Evolutionary conservation across 2,113 vertebrate species (phyloP).

Genomic region (Cyanoramphus novaezelandiae): DNA sequence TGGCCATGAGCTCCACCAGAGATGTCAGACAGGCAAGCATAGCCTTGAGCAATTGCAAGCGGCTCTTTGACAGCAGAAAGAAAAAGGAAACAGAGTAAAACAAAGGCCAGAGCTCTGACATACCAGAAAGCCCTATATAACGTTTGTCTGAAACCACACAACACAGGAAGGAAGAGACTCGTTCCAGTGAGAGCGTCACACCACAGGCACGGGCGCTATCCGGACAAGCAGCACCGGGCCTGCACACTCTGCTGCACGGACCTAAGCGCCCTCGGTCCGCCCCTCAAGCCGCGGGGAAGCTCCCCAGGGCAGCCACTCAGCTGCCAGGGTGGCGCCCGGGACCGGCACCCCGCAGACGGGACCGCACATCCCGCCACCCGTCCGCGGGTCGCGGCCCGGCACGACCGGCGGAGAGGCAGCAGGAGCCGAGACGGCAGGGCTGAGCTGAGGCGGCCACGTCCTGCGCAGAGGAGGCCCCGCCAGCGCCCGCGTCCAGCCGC

Average conservation of each 20-base stretch:
- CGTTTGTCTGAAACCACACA: background rate
- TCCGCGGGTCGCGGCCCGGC: no score
- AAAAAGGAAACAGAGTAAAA: background rate
- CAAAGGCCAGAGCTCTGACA: background rate
- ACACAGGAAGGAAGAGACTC: background rate
- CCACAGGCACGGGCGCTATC: background rate
- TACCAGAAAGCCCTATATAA: background rate
- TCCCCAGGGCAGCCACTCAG: background rate
- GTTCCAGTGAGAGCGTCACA: background rate
- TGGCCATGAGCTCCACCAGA: rapidly evolving
- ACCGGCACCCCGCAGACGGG: no score
- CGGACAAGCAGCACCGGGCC: background rate
- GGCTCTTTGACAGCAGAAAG: background rate
- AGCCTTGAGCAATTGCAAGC: background rate
- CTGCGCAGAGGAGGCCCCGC: background rate
- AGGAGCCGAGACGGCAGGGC: background rate
- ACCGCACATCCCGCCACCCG: background rate
- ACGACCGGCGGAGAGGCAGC: background rate
- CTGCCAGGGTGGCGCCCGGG: no score
- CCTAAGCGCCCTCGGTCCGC: background rate
- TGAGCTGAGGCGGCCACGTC: background rate
- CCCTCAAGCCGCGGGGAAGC: background rate
- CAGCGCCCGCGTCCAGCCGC: background rate
- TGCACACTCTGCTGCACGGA: background rate
- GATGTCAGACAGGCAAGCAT: rapidly evolving